Evolutionary conservation across 2,797 vertebrate genomes (phyloP).

Genomic region (Coendou prehensilis): DNA sequence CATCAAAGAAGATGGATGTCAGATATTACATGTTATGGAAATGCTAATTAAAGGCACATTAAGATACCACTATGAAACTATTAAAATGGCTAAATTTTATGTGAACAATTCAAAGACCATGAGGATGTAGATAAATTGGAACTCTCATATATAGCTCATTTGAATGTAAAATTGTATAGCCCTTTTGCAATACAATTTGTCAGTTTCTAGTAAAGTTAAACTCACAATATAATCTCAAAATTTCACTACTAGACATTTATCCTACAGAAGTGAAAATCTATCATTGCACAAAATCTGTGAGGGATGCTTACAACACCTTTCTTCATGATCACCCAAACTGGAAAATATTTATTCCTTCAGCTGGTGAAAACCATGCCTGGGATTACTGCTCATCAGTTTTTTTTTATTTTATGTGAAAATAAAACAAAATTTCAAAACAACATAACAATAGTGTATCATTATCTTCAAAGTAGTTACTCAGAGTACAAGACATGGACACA

Average conservation of each 20-base stretch:
- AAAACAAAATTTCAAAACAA: too few species aligned
- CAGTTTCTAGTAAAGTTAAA: slow-evolving; percentile 33
- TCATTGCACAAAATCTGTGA: slow-evolving; percentile 23
- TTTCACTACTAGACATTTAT: not conserved
- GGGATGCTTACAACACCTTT: slow-evolving; percentile 23
- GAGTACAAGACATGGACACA: too few species aligned
- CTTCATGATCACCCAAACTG: not conserved
- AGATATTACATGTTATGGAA: not conserved
- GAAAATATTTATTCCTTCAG: not conserved
- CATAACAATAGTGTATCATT: too few species aligned
- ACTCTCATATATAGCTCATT: not conserved
- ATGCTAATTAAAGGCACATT: slow-evolving; percentile 10
- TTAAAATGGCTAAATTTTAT: not conserved
- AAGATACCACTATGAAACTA: not conserved
- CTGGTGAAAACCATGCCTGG: not conserved
- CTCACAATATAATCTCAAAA: not conserved
- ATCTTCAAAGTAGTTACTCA: too few species aligned
- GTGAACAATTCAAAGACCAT: not conserved
- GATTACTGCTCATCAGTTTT: not conserved
- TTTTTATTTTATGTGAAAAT: too few species aligned
- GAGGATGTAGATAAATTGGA: not conserved
- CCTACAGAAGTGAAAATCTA: not conserved
- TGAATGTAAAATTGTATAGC: not conserved
- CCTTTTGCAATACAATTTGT: not conserved
- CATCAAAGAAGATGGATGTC: not conserved